These are phyloP conservation scores for Aythya baeri DNA, from an alignment of 2,113 vertebrate species.

Conservation along the genomic window DNA sequence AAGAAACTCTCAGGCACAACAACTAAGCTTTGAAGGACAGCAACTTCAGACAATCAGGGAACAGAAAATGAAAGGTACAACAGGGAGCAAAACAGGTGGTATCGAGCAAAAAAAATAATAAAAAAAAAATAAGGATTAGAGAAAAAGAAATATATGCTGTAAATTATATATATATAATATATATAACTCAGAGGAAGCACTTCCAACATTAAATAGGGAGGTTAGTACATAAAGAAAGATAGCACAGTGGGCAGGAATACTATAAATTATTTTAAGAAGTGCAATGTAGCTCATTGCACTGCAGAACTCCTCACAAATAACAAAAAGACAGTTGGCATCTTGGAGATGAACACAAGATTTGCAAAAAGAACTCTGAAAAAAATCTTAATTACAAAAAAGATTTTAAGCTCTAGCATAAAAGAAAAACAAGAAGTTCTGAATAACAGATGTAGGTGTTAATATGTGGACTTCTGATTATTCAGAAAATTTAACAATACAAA, in stretches of 20 bases:
- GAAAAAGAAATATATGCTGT: background rate
- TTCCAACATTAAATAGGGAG: background rate
- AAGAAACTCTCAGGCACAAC: background rate
- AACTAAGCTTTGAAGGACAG: background rate
- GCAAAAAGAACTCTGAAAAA: background rate
- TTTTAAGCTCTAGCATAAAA: background rate
- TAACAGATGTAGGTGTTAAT: background rate
- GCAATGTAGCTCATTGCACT: background rate
- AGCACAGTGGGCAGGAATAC: background rate
- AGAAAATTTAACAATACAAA: background rate
- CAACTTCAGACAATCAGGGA: background rate
- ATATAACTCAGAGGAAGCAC: background rate
- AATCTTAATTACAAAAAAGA: background rate
- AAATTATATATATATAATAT: background rate
- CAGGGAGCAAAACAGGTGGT: background rate
- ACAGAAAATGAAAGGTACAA: background rate
- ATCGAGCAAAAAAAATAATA: background rate
- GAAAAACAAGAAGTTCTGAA: background rate
- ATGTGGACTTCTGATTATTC: background rate
- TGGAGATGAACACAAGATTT: background rate
- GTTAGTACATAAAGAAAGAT: background rate
- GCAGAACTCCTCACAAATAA: background rate
- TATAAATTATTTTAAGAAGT: background rate
- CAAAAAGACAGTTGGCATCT: background rate
- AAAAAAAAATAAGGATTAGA: background rate